A percentile compares a stretch with the other conserved stretches of the same genome.
Conservation (phyloP, 2,797 vertebrate genomes). For the Enteromius mattozi region DNA sequence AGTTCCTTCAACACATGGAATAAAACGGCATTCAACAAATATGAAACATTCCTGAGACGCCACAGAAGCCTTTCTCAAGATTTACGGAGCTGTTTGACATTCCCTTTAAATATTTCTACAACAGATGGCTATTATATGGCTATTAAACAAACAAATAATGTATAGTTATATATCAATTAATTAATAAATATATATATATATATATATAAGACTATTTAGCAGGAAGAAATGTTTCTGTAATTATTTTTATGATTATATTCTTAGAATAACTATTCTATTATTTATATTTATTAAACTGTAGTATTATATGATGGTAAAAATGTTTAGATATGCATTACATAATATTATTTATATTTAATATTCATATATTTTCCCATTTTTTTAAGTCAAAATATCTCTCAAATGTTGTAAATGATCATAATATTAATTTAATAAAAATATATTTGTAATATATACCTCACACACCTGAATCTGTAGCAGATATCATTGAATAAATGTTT, state of each 20-base stretch:
- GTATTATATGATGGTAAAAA: not conserved
- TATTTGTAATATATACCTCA: not conserved
- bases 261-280: not conserved
- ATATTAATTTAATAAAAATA: not conserved
- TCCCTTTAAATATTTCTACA: not conserved
- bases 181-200: too few relatives aligned
- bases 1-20: slow-evolving; percentile 61
- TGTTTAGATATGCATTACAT: not conserved
- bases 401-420: too few relatives aligned
- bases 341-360: not conserved
- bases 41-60: slow-evolving; percentile 7
- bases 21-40: slow-evolving; percentile 36
- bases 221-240: not conserved
- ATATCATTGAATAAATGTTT: not conserved
- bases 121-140: slow-evolving; percentile 14
- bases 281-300: not conserved
- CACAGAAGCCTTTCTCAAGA: not conserved
- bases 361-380: not conserved
- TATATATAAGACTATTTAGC: too few relatives aligned
- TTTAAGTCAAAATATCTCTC: not conserved
- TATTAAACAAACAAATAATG: not conserved
- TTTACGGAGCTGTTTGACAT: not conserved
- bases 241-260: not conserved
- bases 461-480: not conserved
- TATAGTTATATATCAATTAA: not conserved